A percentile compares a stretch with the other conserved stretches of the same genome.
phyloP scores from a whole-genome alignment of 2,797 vertebrate genomes.

The Streptopelia turtur region DNA sequence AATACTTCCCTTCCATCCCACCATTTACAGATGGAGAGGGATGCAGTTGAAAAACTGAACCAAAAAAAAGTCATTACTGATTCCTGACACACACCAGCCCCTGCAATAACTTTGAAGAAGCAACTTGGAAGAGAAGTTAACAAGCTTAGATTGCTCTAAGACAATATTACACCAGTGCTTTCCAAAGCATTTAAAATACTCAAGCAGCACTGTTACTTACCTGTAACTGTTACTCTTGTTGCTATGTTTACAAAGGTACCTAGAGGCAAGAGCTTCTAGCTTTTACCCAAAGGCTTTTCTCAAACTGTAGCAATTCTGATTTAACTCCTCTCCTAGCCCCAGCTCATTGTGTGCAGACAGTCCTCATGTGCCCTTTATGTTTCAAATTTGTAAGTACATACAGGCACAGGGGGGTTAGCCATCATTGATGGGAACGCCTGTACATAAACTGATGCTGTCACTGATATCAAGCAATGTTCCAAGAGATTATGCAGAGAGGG shows the following conservation, averaged over 20 bases:
- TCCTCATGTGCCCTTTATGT: accelerated
- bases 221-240: neutral
- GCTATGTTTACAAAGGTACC: neutral
- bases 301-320: neutral
- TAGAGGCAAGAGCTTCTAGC: neutral
- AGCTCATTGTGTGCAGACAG: neutral
- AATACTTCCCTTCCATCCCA: neutral
- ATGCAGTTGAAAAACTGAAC: neutral
- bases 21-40: neutral
- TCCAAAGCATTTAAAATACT: neutral
- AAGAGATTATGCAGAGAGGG: neutral
- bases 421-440: accelerated
- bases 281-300: neutral
- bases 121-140: neutral
- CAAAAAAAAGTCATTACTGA: neutral
- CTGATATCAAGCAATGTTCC: neutral
- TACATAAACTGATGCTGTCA: neutral
- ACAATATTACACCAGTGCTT: neutral
- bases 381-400: neutral
- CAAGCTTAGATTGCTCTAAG: neutral
- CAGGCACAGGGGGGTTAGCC: neutral
- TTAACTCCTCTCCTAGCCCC: neutral
- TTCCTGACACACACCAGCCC: neutral
- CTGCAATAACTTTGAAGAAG: neutral
- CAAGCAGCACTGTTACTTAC: neutral